Base-by-base conservation (phyloP, 2,797 vertebrate genomes). In the Oceanodroma leucorhoa region DNA sequence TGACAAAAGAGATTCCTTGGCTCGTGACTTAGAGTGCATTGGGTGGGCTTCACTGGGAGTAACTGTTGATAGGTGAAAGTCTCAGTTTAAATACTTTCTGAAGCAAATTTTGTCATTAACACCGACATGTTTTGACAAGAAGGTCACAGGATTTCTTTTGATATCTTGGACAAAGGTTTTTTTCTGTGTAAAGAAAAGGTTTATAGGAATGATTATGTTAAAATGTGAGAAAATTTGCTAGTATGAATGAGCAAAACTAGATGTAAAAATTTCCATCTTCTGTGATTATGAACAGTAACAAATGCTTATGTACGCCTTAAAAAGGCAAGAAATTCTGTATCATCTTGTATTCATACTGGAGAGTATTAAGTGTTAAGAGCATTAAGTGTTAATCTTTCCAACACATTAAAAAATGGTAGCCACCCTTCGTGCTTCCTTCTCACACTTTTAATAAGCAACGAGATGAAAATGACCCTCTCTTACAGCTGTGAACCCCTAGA, bases 381-480 rank as follows among this genome's bases (percentile, higher is more conserved):
- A 30, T 60, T 55, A 55, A 50, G 46, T 69, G 30, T 73, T 89
- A 71, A 66, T 60, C n/a, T 40, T 32, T 60, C 45, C 32, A 54
- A 2, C 58, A 58, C 36, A 34, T 41, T 94, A 27, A 69, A 87
- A 92, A 94, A 90, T 89, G 48, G 57, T 65, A 81, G 22, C 55
- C 55, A 90, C 41, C 48, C 27, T 81, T 90, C 6, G 2, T 62
- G 34, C 70, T 76, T 90, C 61, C n/a, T 54, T 83, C 80, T 84
- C 53, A 62, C 66, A 60, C 43, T 88, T 92, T 55, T 90, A 90
- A 90, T 89, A 87, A 96, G 73, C 64, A 61, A 45, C 45, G 55
- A 87, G 87, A 71, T 90, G 75, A 76, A 84, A 94, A 90, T 77
- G 71, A 62, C 90, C 91, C 0, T 0, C 43, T 54, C 64, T 61